Base-by-base conservation (phyloP, 1,140 invertebrate genomes). In the Drosophila lowei region DNA sequence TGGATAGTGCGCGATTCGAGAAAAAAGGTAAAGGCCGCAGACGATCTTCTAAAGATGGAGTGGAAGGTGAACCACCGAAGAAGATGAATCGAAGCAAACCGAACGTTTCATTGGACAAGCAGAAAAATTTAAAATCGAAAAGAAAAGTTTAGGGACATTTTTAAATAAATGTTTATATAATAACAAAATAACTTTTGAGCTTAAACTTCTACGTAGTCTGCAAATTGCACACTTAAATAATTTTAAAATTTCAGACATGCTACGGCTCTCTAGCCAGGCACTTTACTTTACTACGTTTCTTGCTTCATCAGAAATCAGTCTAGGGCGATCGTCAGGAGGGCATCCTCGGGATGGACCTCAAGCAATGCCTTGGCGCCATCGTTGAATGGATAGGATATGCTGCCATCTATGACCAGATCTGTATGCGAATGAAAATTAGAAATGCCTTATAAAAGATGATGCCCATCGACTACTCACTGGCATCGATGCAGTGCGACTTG, bases 341-440 rank as follows among this genome's bases (percentile, higher is more conserved):
- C 95, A 92, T 99, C 98, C 89, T 98, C 95, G 1, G 96, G 95
- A 74, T 95, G 92, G 25, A 96, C 95, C 92, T 98, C 96, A 9
- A 99, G 91, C 18, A 95, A 90, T 0, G 97, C 98, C 72, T 95
- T 94, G 0, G 97, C 95, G 3, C 98, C 98, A 90, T 98, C 97
- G 92, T 99, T 99, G 92, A 99, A 99, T 0, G 95, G 94, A 89
- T 97, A 98, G 0, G 97, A 97, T 7, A 98, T 95, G 55, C 97
- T 97, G 16, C 98, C 98, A 92, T 99, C 99, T n/a, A 99, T 94
- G 0, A 99, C 98, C 9, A 99, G 92, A 89, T 96, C 96, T 94
- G 79, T 3, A 55, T 76, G 18, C 4, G 23, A 25, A n/a, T 0
- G 3, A 0, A 38, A 18, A 16, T 50, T 50, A 3, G 1, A 1